Conservation (phyloP, 2,888 invertebrate genomes). For the Netelia fuscicornis region DNA sequence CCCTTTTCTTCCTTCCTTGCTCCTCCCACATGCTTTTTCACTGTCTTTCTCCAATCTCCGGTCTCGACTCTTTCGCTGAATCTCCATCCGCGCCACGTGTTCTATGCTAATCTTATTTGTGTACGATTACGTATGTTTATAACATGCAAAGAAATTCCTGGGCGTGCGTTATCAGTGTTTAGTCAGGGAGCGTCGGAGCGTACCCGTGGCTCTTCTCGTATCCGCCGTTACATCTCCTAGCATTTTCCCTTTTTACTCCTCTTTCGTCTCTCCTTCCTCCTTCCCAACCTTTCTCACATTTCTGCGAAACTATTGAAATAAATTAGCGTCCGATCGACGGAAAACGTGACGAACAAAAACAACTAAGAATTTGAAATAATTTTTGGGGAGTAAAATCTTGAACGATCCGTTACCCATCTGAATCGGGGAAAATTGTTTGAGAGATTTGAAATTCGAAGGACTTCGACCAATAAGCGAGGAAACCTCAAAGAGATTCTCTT, state of each 20-base stretch:
- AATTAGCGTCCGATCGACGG: not conserved
- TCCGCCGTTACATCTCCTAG: conserved; percentile 45
- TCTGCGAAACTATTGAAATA: not conserved
- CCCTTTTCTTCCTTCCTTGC: conserved; percentile 11
- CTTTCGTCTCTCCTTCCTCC: conserved; percentile 1
- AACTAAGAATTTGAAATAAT: too few species aligned
- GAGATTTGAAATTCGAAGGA: not conserved
- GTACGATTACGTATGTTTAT: conserved; percentile 85
- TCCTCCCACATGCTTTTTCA: conserved; percentile 39
- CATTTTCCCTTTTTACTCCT: conserved; percentile 29
- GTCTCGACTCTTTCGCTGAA: conserved; percentile 71
- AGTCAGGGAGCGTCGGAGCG: conserved; percentile 82
- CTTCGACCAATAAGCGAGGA: not conserved
- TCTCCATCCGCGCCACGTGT: conserved; percentile 74
- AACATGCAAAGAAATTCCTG: conserved; percentile 84
- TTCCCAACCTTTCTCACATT: not conserved
- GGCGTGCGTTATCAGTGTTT: conserved; percentile 84
- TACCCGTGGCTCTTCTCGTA: conserved; percentile 73
- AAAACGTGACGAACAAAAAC: too few species aligned
- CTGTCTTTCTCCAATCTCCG: conserved; percentile 56
- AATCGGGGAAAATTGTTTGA: not conserved
- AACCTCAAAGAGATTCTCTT: not conserved
- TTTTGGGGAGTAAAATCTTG: too few species aligned
- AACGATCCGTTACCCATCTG: too few species aligned
- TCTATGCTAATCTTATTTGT: conserved; percentile 85